Percentiles rank a stretch among this genome's conserved stretches.
Evolutionary conservation across 2,888 invertebrate genomes (phyloP).

Genomic region (Choristoneura rosaceana): DNA sequence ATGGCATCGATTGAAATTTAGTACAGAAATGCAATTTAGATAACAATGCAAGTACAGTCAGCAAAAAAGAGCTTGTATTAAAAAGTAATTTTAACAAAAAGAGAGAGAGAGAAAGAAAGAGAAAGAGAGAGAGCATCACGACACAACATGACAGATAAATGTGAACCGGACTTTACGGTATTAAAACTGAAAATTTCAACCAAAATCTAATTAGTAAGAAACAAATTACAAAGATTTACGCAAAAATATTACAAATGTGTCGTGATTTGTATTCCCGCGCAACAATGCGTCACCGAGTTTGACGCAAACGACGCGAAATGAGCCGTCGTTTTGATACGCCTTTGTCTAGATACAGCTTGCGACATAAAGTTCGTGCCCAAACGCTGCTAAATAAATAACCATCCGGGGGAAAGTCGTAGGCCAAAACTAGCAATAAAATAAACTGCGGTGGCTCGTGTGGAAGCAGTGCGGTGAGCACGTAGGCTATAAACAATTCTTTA

Average conservation of each 20-base stretch:
- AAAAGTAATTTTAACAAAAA: too few relatives aligned
- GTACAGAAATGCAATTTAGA: too few relatives aligned
- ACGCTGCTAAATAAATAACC: conserved; percentile 29
- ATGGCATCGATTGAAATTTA: too few relatives aligned
- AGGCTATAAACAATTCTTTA: conserved; percentile 40
- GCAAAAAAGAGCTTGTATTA: too few relatives aligned
- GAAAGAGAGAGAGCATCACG: too few relatives aligned
- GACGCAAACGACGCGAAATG: conserved; percentile 3
- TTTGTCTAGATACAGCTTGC: conserved; percentile 6
- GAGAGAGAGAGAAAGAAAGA: too few relatives aligned
- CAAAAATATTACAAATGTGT: conserved; percentile 14
- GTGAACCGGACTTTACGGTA: too few relatives aligned
- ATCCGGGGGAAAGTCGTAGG: conserved; percentile 29
- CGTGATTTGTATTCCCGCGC: not conserved
- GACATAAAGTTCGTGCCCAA: conserved; percentile 14
- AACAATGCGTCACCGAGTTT: conserved; percentile 10
- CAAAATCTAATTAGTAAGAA: not conserved
- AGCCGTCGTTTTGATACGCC: conserved; percentile 1
- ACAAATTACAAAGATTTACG: not conserved
- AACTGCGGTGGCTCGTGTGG: conserved; percentile 30
- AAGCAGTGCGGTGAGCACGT: conserved; percentile 34
- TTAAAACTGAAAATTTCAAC: too few relatives aligned
- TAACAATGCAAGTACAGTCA: too few relatives aligned
- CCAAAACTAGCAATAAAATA: conserved; percentile 33
- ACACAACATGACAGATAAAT: too few relatives aligned